A percentile compares a stretch with the other conserved stretches of the same genome.
These are phyloP conservation scores for Onychostoma macrolepis DNA, from an alignment of 2,113 vertebrate species.

Conservation along the genomic window DNA sequence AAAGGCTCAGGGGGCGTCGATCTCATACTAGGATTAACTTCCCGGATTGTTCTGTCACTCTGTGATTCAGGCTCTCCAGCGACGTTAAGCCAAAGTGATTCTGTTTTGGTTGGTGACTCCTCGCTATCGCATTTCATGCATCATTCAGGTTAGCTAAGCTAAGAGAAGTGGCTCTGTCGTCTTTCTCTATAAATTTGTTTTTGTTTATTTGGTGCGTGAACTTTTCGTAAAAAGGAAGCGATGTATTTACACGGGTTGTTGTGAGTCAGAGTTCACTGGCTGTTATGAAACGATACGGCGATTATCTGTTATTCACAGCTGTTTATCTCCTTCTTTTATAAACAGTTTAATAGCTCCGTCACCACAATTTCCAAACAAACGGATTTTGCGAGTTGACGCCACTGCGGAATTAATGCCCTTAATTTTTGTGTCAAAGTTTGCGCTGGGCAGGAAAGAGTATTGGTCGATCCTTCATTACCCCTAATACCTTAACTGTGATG, in stretches of 20 bases:
- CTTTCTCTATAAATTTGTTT: neutral
- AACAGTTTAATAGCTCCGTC: slow-evolving; percentile 2
- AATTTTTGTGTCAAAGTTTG: neutral
- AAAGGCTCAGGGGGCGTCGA: slow-evolving; percentile 17
- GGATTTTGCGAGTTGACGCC: neutral
- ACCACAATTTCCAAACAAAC: neutral
- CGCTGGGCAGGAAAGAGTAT: neutral
- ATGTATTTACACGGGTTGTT: neutral
- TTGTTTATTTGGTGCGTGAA: neutral
- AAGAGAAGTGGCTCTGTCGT: neutral
- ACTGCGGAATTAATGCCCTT: neutral
- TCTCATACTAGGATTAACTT: slow-evolving; percentile 37
- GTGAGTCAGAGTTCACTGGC: neutral
- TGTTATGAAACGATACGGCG: neutral
- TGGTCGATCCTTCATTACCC: neutral
- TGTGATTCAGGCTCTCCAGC: neutral
- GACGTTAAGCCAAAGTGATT: neutral
- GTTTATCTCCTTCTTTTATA: slow-evolving; percentile 6
- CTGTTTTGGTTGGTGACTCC: slow-evolving; percentile 3
- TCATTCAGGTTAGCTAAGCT: neutral
- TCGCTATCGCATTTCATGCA: slow-evolving; percentile 21
- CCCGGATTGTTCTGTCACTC: slow-evolving; percentile 2
- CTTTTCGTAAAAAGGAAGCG: neutral
- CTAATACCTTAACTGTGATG: neutral
- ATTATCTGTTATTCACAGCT: neutral